Evolutionary conservation across 1,140 invertebrate species (phyloP).

Genomic region (Drosophila mojavensis): DNA sequence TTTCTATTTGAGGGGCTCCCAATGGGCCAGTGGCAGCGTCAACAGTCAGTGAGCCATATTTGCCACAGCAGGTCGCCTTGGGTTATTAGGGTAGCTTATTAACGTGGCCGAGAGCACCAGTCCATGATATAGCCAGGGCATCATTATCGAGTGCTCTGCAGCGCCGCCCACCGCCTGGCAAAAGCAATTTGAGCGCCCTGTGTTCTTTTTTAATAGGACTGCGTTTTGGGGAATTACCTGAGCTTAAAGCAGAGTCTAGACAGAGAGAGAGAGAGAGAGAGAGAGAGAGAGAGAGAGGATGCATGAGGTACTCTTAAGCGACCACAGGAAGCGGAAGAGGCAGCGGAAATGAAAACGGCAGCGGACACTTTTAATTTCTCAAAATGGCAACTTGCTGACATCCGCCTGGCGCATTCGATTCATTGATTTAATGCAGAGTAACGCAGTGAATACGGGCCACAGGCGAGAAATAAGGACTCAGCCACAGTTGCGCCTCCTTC

Average conservation of each 20-base stretch:
- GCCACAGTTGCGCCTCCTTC: not conserved
- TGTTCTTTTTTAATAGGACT: conserved; percentile 76
- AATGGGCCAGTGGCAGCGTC: not conserved
- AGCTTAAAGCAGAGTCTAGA: conserved; percentile 6
- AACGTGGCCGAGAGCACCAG: conserved; percentile 55
- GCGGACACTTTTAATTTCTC: conserved; percentile 80
- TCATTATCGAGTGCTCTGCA: conserved; percentile 81
- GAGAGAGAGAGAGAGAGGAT: not conserved
- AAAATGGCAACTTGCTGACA: conserved; percentile 78
- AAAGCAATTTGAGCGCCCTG: conserved; percentile 53
- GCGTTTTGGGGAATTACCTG: conserved; percentile 77
- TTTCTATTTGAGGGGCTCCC: conserved; percentile 1
- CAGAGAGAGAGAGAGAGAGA: not conserved
- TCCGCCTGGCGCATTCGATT: conserved; percentile 69
- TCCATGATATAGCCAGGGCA: conserved; percentile 41
- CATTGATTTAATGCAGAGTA: conserved; percentile 78
- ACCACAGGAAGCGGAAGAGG: conserved; percentile 54
- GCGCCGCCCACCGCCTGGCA: conserved; percentile 32
- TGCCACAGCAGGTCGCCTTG: conserved; percentile 60
- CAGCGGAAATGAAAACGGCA: conserved; percentile 77
- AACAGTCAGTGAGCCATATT: conserved; percentile 28
- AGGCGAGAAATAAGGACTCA: not conserved
- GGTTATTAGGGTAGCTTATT: conserved; percentile 81
- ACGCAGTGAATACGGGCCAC: conserved; percentile 32
- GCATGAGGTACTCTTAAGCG: conserved; percentile 5